Evolutionary conservation across 2,113 vertebrate genomes (phyloP).

Genomic region (Coreoperca whiteheadi): DNA sequence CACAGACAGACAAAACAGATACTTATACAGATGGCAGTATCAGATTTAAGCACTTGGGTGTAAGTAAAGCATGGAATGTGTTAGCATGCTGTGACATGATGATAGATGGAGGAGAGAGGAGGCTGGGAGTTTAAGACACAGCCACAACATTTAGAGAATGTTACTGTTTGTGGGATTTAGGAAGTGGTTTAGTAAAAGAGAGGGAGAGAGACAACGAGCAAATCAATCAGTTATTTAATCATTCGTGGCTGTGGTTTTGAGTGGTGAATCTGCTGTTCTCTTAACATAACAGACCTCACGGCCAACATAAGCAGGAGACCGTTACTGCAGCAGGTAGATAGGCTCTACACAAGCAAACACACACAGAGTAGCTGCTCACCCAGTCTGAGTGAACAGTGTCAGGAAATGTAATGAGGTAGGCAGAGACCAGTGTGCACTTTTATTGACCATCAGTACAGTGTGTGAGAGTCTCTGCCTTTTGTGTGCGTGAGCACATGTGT

Average conservation of each 20-base stretch:
- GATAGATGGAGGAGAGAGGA: slow-evolving; percentile 28
- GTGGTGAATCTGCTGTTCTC: slow-evolving; percentile 1
- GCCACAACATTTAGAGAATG: slow-evolving; percentile 33
- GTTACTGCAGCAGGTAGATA: slow-evolving; percentile 8
- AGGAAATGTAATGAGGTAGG: not conserved
- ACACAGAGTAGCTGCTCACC: not conserved
- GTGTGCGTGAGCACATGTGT: not conserved
- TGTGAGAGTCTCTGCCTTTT: no score
- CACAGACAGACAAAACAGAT: slow-evolving; percentile 50
- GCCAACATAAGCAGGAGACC: slow-evolving; percentile 21
- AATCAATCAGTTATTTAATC: slow-evolving; percentile 3
- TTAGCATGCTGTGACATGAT: slow-evolving; percentile 61
- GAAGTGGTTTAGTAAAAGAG: slow-evolving; percentile 1
- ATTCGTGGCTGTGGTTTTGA: not conserved
- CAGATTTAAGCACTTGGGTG: slow-evolving; percentile 57
- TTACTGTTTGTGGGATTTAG: slow-evolving; percentile 30
- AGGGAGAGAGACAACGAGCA: not conserved
- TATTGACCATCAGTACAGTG: slow-evolving; percentile 9
- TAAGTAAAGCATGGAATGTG: slow-evolving; percentile 56
- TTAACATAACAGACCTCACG: not conserved
- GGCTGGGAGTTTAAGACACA: slow-evolving; percentile 34
- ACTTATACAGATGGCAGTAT: slow-evolving; percentile 40
- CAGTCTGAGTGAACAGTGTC: not conserved
- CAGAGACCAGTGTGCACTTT: slow-evolving; percentile 42
- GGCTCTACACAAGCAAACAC: slow-evolving; percentile 1